Evolutionary conservation across 1,140 invertebrate genomes (phyloP).

Genomic region (Papilio aristodemus): DNA sequence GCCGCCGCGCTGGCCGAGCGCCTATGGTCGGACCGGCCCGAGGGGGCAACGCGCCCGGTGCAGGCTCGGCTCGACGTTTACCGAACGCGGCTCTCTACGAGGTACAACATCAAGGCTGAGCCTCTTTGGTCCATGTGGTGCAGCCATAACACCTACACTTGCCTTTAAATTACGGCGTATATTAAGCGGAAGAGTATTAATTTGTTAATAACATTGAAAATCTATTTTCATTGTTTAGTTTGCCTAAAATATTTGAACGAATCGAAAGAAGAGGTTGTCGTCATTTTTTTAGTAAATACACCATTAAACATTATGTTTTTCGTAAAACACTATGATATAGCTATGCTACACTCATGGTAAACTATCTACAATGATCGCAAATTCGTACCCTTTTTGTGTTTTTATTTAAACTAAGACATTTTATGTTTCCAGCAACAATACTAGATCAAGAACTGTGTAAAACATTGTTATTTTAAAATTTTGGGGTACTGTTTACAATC

Average conservation of each 20-base stretch:
- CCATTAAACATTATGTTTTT: background rate
- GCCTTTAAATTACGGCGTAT: conserved; percentile 21
- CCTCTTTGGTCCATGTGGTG: conserved; percentile 88
- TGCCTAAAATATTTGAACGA: background rate
- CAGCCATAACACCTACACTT: conserved; percentile 82
- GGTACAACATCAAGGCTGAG: conserved; percentile 82
- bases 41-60: conserved; percentile 71
- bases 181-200: conserved; percentile 18
- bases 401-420: background rate
- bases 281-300: background rate
- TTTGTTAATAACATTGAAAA: background rate
- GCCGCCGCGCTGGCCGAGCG: conserved; percentile 86
- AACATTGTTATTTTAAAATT: background rate
- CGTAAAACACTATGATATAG: background rate
- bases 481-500: background rate
- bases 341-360: background rate
- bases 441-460: background rate
- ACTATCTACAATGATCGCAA: background rate
- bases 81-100: conserved; percentile 81
- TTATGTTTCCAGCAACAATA: background rate
- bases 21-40: conserved; percentile 67
- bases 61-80: conserved; percentile 84
- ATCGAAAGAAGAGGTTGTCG: background rate
- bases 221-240: background rate
- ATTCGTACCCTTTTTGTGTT: background rate